phyloP scores from a whole-genome alignment of 2,888 invertebrate species.

The Cephus pulcher region DNA sequence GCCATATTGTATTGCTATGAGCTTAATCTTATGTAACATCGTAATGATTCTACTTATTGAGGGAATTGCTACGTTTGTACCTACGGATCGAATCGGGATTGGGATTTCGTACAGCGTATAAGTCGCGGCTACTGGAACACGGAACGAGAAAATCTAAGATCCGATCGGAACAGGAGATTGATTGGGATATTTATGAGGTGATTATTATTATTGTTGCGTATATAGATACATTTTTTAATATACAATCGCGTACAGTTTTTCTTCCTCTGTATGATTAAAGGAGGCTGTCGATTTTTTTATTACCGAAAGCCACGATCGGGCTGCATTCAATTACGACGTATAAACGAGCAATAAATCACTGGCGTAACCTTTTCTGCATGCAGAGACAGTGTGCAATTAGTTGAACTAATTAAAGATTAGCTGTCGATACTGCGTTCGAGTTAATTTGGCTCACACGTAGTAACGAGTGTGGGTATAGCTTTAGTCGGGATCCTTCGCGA shows the following conservation, averaged over 20 bases:
- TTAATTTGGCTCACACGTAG: conserved; percentile 51
- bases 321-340: conserved; percentile 56
- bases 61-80: not conserved
- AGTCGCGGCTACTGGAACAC: not conserved
- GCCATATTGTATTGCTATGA: conserved; percentile 21
- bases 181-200: not conserved
- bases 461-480: conserved; percentile 18
- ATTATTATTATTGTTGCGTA: not conserved
- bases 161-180: not conserved
- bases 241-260: not conserved
- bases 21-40: not conserved
- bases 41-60: not conserved
- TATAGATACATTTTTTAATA: not conserved
- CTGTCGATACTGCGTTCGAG: conserved; percentile 55
- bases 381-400: conserved; percentile 52
- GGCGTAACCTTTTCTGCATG: conserved; percentile 55
- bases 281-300: not conserved
- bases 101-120: not conserved
- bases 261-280: not conserved
- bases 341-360: conserved; percentile 52
- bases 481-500: not conserved
- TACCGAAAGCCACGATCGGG: conserved; percentile 22
- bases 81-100: not conserved
- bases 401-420: conserved; percentile 59
- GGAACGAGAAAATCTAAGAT: not conserved